Base-by-base conservation (phyloP, 2,797 vertebrate species). In the Pseudochaenichthys georgianus region DNA sequence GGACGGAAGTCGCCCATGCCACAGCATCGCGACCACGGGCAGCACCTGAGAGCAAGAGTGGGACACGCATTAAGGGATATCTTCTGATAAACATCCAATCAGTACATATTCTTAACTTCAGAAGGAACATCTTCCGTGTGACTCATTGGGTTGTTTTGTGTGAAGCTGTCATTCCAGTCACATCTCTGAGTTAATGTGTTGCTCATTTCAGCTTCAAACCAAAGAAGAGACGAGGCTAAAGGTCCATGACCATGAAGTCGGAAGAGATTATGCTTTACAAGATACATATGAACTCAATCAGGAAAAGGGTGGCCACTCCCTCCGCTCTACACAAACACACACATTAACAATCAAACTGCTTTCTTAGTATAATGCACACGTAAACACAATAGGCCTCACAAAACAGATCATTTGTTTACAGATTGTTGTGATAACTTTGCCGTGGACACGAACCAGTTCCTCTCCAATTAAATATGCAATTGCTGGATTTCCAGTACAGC, bases 11-110 rank as follows among this genome's bases (percentile, higher is more conserved):
- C 98, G 2, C 98, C 96, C 91, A 95, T 94, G 12, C 98, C 97
- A 2, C 98, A 99, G 90, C 98, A 99, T 84, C 95, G 92, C 9
- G 98, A 93, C 95, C 98, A 99, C 2, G 97, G 96, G 16, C 98
- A 98, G 85, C 98, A 99, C 88, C 98, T 99, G 86, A 60, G 51
- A 42, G 41, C 38, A 67, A 60, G 12, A 59, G 17, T 9, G 0
- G n/a, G 16, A 10, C 0, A 0, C 4, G 10, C 9, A 42, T 46
- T 28, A 10, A 64, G 13, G 61, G 10, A 9, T 9, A 41, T 31
- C 47, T 8, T 9, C 31, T 19, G 13, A 58, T 13, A 52, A 53
- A 43, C 2, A 57, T 13, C 41, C n/a, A 53, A 59, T 53, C 0
- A 55, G 43, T 10, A 3, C 17, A 11, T 10, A 2, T 2, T 0